phyloP scores from a whole-genome alignment of 2,797 vertebrate genomes.

The Anguilla anguilla region DNA sequence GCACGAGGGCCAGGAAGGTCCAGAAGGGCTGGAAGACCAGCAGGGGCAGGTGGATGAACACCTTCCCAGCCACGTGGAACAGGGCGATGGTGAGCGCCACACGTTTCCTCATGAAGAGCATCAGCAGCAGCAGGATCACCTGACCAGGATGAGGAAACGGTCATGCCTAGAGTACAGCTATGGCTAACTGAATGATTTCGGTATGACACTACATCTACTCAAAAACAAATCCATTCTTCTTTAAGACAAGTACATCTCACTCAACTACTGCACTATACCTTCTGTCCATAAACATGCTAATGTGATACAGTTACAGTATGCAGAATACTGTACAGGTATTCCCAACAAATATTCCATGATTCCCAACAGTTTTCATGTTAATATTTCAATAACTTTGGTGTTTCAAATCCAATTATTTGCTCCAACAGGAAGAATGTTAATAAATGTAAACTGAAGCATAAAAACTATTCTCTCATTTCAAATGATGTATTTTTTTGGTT shows the following conservation, averaged over 20 bases:
- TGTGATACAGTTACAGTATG: not conserved
- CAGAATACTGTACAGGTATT: not conserved
- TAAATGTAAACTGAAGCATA: not conserved
- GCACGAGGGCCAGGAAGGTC: conserved; percentile 89
- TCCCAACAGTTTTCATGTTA: not conserved
- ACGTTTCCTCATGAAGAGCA: conserved; percentile 94
- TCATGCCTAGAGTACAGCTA: not conserved
- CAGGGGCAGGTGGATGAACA: conserved; percentile 91
- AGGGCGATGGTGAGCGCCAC: conserved; percentile 93
- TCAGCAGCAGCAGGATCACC: conserved; percentile 89
- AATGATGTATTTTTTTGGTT: not conserved
- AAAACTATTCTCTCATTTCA: not conserved
- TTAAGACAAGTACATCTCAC: not conserved
- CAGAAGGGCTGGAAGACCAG: conserved; percentile 94
- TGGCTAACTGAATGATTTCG: not conserved
- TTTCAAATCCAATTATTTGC: not conserved
- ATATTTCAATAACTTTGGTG: not conserved
- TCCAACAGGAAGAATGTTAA: not conserved
- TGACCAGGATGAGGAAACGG: conserved; percentile 47
- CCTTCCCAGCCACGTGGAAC: conserved; percentile 96
- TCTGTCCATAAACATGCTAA: not conserved
- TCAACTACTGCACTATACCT: not conserved
- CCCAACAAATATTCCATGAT: not conserved
- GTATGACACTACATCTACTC: not conserved
- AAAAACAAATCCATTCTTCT: not conserved